Evolutionary conservation across 2,888 invertebrate genomes (phyloP).

Genomic region (Xestobium rufovillosum): DNA sequence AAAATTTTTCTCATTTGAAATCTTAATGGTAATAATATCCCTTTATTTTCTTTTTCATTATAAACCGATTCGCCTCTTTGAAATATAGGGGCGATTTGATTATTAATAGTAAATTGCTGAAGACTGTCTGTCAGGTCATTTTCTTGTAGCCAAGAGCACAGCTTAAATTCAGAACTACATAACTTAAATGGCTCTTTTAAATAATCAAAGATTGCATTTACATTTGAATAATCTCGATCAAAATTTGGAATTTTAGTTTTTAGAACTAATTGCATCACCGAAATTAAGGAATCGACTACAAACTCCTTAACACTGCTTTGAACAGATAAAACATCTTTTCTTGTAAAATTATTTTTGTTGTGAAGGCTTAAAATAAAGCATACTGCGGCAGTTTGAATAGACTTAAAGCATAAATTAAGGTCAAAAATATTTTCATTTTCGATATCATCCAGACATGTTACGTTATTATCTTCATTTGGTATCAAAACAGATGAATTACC

Average conservation of each 20-base stretch:
- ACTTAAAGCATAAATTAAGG: not conserved
- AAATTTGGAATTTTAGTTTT: too few relatives aligned
- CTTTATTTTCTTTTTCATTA: conserved; percentile 2
- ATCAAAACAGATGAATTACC: too few relatives aligned
- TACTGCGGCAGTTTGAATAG: not conserved
- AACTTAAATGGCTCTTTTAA: conserved; percentile 1
- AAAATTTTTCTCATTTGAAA: conserved; percentile 2
- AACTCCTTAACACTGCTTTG: not conserved
- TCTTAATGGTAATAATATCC: conserved; percentile 3
- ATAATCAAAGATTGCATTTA: not conserved
- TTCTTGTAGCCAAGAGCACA: not conserved
- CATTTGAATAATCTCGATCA: not conserved
- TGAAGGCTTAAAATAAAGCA: conserved; percentile 1
- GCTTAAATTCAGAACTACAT: conserved; percentile 1
- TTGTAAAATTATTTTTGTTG: conserved; percentile 2
- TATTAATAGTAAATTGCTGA: not conserved
- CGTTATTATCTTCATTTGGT: too few relatives aligned
- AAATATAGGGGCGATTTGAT: not conserved
- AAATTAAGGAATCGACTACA: not conserved
- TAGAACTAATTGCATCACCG: too few relatives aligned
- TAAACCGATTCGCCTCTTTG: not conserved
- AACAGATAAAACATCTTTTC: not conserved
- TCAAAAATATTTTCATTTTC: not conserved
- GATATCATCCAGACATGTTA: too few relatives aligned
- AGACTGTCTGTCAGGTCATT: not conserved